Conservation (phyloP, 2,888 invertebrate genomes). For the Chloroclysta siterata region DNA sequence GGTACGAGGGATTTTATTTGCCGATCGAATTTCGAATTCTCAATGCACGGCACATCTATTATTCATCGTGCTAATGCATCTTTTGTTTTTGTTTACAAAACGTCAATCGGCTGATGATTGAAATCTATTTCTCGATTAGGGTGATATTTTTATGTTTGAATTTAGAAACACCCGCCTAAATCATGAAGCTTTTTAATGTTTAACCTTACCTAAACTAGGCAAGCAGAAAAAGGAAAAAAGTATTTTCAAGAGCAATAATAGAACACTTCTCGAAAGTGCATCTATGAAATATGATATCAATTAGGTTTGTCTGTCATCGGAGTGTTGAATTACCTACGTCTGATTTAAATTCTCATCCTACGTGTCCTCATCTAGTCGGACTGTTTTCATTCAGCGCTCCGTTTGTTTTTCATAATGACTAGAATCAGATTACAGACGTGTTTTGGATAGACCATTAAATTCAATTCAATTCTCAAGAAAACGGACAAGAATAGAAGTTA, state of each 20-base stretch:
- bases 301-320: slow-evolving; percentile 71
- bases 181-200: not conserved
- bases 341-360: slow-evolving; percentile 58
- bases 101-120: slow-evolving; percentile 52
- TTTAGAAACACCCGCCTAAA: not conserved
- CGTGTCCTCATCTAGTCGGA: slow-evolving; percentile 51
- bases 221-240: too few relatives aligned
- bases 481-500: slow-evolving; percentile 6
- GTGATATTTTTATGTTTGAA: slow-evolving; percentile 17
- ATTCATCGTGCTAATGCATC: slow-evolving; percentile 74
- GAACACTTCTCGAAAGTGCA: slow-evolving; percentile 62
- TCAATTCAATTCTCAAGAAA: slow-evolving; percentile 22
- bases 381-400: slow-evolving; percentile 54
- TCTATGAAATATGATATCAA: slow-evolving; percentile 73
- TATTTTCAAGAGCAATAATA: slow-evolving; percentile 53
- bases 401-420: slow-evolving; percentile 47
- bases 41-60: slow-evolving; percentile 62
- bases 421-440: slow-evolving; percentile 37
- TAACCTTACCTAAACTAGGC: too few relatives aligned
- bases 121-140: slow-evolving; percentile 30
- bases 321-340: slow-evolving; percentile 59
- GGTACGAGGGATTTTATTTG: slow-evolving; percentile 21
- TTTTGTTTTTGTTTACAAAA: slow-evolving; percentile 72
- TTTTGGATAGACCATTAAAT: slow-evolving; percentile 32
- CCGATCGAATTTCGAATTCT: slow-evolving; percentile 37